Evolutionary conservation across 2,888 invertebrate genomes (phyloP).

Genomic region (Limnephilus marmoratus): DNA sequence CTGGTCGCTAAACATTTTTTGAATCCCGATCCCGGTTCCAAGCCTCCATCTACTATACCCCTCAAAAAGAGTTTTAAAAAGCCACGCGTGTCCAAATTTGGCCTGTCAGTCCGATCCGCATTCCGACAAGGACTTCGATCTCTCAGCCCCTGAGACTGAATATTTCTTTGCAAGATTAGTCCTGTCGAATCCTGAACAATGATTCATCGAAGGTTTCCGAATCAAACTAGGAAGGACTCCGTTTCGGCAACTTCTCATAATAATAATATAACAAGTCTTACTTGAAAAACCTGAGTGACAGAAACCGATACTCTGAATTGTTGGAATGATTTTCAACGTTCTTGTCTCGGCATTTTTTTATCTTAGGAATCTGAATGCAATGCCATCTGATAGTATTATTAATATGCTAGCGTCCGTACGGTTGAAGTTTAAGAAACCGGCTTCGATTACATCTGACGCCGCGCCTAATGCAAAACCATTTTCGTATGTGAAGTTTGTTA

Average conservation of each 20-base stretch:
- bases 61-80: background rate
- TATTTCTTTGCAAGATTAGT: constrained; percentile 11
- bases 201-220: background rate
- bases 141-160: constrained; percentile 2
- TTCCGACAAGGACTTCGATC: constrained; percentile 55
- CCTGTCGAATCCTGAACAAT: background rate
- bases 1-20: background rate
- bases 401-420: no score
- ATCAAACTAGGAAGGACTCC: background rate
- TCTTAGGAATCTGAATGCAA: background rate
- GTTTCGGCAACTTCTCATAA: background rate
- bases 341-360: background rate
- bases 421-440: no score
- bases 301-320: background rate
- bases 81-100: constrained; percentile 47
- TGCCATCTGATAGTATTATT: background rate
- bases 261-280: background rate
- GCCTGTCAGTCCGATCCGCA: constrained; percentile 52
- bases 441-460: no score
- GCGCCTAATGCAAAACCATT: no score
- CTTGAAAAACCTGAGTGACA: background rate
- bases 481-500: no score
- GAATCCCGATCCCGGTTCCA: background rate
- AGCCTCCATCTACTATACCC: background rate
- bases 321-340: background rate